Evolutionary conservation across 1,140 invertebrate genomes (phyloP).

Genomic region (Drosophila novamexicana): DNA sequence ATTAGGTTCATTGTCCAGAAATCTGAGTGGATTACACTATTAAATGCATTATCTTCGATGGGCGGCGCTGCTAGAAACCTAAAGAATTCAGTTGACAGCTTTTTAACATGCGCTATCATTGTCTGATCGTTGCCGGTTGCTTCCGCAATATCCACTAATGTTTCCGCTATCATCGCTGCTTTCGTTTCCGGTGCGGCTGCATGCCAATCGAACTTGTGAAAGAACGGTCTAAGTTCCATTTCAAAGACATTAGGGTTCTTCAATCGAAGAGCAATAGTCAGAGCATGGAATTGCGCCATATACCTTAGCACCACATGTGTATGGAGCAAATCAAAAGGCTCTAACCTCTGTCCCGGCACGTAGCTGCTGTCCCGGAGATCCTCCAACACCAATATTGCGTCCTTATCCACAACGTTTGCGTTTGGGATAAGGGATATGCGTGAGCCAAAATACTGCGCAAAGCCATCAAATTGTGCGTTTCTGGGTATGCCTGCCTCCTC

Average conservation of each 20-base stretch:
- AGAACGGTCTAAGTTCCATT: constrained; percentile 77
- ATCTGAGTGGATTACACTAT: constrained; percentile 86
- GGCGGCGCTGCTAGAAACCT: constrained; percentile 45
- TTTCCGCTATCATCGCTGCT: constrained; percentile 56
- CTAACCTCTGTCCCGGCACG: constrained; percentile 84
- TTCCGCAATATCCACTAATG: constrained; percentile 50
- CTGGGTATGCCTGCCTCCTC: constrained; percentile 81
- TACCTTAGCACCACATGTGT: constrained; percentile 84
- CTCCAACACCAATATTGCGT: constrained; percentile 86
- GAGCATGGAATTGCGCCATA: constrained; percentile 86
- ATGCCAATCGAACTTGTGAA: constrained; percentile 76
- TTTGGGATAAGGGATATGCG: constrained; percentile 84
- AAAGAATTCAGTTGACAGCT: constrained; percentile 57
- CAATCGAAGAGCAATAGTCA: constrained; percentile 85
- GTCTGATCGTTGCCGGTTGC: constrained; percentile 50
- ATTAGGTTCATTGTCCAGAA: constrained; percentile 88
- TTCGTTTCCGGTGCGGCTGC: constrained; percentile 55
- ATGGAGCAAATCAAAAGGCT: constrained; percentile 85
- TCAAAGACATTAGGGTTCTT: constrained; percentile 85
- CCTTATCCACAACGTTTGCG: constrained; percentile 84
- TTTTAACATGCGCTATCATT: constrained; percentile 27
- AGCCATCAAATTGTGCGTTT: constrained; percentile 83
- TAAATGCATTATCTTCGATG: constrained; percentile 77
- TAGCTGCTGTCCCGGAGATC: constrained; percentile 85
- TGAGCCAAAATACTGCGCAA: constrained; percentile 86